Base-by-base conservation (phyloP, 2,797 vertebrate genomes). In the Staurois parvus region DNA sequence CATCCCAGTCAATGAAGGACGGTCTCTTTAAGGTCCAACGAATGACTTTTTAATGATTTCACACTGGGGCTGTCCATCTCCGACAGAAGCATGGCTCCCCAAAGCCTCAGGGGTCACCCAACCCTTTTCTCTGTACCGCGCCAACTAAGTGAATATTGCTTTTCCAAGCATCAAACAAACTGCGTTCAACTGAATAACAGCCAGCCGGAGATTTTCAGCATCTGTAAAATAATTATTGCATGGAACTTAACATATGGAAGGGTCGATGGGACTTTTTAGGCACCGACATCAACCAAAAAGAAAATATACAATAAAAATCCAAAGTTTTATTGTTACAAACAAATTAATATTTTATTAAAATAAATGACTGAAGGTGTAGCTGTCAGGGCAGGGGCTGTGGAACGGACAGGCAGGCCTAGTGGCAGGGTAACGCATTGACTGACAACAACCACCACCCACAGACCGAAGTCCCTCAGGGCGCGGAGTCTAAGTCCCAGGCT, bases 11-110 rank as follows among this genome's bases (percentile, higher is more conserved):
- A 83, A 78, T 64, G 80, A 37, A 62, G 73, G 40, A 19, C 52
- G 64, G 30, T 87, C 80, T 87, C 74, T 87, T 85, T 56, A 76
- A 81, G 78, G 21, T n/a, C 45, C 11, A 28, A 56, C 45, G 45
- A 76, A 32, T 42, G 13, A 24, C 52, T 81, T 69, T 75, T 80
- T 74, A 10, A 30, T 42, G 32, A 73, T 73, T 80, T 66, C 29
- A 76, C 29, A 76, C n/a, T 40, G 52, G 56, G 30, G 37, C 37
- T 30, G 37, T 28, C 76, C 52, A 26, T 69, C 11, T 45, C 8
- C 62, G 70, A 34, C 30, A 28, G 68, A 85, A 76, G 37, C 34
- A 64, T n/a, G 42, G 45, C 45, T 17, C 40, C 28, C 32, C 37
- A n/a, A 24, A 72, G 32, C 70, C 40, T n/a, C 52, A 13, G 84